Evolutionary conservation across 2,797 vertebrate genomes (phyloP), one percentile per base, ranked within the genome.

Genomic region (Sardinella longiceps): DNA sequence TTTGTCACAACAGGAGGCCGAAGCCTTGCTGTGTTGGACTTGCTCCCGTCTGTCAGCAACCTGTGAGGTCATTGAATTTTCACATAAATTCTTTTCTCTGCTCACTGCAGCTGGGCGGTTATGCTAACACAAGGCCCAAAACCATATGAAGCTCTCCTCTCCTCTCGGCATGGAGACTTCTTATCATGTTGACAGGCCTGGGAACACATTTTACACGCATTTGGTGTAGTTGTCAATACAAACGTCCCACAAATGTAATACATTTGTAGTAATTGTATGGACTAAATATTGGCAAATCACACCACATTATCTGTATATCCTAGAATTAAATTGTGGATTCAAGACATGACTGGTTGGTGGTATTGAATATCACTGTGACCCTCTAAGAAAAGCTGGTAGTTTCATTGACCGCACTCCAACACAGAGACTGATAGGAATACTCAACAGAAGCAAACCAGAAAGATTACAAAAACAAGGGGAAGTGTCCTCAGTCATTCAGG

Each of bases 1-100:
- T 43, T 77, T 43, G 70, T 77, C 70, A 43, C 70, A 77, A 77
- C 33, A 77, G 70, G 70, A 77, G 70, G 70, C 5, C 33, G 2
- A 11, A 43, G 9, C 33, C 70, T 43, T 43, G 70, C 70, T 77
- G 70, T 77, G 70, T 23, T 77, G 37, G 37, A 43, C 70, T 18
- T 5, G 9, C 70, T 77, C 70, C 70, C 15, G 10, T 39, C 70
- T 77, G 70, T 77, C 70, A 77, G 20, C 33, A 77, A 43, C 33
- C 70, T 43, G 70, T 77, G 70, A 77, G 33, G 33, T 77, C 18
- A 77, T 43, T 6, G 70, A 43, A 43, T 15, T 20, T 11, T 18
- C 70, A 43, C 70, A 77, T 77, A 77, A 77, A 77, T 77, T 77
- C 37, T 43, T 43, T 77, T 33, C 15, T 1, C 70, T 43, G 70